Evolutionary conservation across 2,888 invertebrate genomes (phyloP), one percentile per base, ranked within the genome.

Genomic region (Empis stercorea): DNA sequence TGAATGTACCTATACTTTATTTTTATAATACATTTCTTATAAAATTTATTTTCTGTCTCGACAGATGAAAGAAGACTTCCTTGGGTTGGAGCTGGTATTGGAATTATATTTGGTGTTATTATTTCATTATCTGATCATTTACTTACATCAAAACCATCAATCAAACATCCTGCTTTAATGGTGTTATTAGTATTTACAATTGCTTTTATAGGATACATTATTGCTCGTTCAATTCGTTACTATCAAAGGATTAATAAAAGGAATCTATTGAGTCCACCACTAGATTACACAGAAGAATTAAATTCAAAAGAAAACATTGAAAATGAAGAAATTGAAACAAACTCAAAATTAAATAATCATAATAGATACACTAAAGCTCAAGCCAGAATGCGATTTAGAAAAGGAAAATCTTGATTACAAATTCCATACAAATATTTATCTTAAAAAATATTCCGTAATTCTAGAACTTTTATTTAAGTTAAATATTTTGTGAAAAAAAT

Each of bases 61-160:
- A 27, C 65, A 81, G 82, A 74, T 52, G 79, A 80, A 62, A 77
- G 79, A 59, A 82, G 81, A 61, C 73, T 80, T 50, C 81, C 84
- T 40, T 85, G 84, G 84, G 70, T 85, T 37, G 81, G 84, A 52
- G 79, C 84, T 50, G 83, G 82, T 44, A 67, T 84, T 55, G 85
- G 85, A 10, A 74, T 85, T 47, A 75, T 82, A 50, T 59, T 81
- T 50, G 84, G 84, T 27, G 48, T 83, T 51, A 68, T 73, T 43
- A 73, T 85, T 53, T 81, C 83, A 45, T 73, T 84, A 53, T 73
- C 79, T 48, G 85, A 85, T 66, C 79, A 78, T 56, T 70, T 78
- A 48, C 71, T 80, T 52, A 80, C 82, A 36, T 68, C 74, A 52
- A 79, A 74, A 58, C 81, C 82, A 40, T 79, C 78, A 49, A 63